Percentiles rank a stretch among this genome's conserved stretches.
Conservation (phyloP, 2,113 vertebrate genomes). For the Thermophis baileyi region DNA sequence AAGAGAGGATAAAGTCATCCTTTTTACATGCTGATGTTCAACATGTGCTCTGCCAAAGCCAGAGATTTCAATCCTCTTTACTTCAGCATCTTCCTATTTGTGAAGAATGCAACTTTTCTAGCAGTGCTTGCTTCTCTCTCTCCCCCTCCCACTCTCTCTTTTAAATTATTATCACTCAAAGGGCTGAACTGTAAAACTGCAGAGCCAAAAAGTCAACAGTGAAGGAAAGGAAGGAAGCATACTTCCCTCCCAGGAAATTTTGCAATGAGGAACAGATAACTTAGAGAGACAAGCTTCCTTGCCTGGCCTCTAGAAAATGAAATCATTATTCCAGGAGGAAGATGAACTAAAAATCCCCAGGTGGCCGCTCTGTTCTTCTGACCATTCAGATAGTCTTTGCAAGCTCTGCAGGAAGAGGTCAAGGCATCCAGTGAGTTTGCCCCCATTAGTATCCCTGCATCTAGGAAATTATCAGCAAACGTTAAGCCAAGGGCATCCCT, state of each 20-base stretch:
- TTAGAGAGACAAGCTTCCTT: conserved; percentile 24
- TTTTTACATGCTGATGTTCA: neutral
- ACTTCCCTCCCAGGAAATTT: neutral
- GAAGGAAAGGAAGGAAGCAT: conserved; percentile 43
- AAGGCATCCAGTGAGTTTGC: conserved; percentile 56
- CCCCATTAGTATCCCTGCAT: neutral
- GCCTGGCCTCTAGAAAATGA: conserved; percentile 1
- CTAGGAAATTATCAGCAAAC: conserved; percentile 54
- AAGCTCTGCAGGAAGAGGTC: conserved; percentile 30
- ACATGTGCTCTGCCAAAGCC: neutral
- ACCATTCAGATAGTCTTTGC: conserved; percentile 6
- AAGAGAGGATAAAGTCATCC: neutral
- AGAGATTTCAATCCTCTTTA: neutral
- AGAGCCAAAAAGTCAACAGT: conserved; percentile 21
- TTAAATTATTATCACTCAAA: neutral
- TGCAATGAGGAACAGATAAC: conserved; percentile 31
- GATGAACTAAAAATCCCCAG: conserved; percentile 29
- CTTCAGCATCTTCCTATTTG: neutral
- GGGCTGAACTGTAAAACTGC: neutral
- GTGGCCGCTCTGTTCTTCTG: conserved; percentile 17
- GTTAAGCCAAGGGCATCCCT: conserved; percentile 49
- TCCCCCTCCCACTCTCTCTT: too few relatives aligned
- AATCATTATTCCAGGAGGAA: conserved; percentile 27
- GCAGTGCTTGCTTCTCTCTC: neutral
- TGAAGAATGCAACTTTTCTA: neutral